phyloP scores from a whole-genome alignment of 2,797 vertebrate genomes.

The Hypotaenidia okinawae region DNA sequence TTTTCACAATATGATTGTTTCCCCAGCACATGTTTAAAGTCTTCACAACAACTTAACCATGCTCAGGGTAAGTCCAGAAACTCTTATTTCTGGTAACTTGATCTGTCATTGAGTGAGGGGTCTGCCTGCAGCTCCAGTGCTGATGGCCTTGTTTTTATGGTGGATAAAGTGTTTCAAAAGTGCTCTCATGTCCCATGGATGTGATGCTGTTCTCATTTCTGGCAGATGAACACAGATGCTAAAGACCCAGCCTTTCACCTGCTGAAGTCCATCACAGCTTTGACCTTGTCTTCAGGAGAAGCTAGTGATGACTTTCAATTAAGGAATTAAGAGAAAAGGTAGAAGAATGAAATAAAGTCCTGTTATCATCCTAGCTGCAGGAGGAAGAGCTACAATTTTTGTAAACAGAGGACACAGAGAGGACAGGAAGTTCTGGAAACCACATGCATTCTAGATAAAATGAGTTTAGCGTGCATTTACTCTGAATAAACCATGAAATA shows the following conservation, averaged over 20 bases:
- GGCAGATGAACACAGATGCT: rapidly evolving
- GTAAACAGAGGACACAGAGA: background rate
- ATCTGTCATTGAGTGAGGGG: background rate
- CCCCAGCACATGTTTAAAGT: background rate
- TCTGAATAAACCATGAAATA: constrained; percentile 28
- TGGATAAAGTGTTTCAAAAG: constrained; percentile 36
- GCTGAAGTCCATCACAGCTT: constrained; percentile 7
- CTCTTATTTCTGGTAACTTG: background rate
- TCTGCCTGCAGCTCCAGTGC: constrained; percentile 41
- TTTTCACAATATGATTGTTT: background rate
- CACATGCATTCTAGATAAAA: background rate
- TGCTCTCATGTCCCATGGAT: background rate
- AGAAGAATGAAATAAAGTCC: background rate
- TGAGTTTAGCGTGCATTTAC: background rate
- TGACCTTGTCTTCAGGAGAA: background rate
- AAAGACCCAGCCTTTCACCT: constrained; percentile 23
- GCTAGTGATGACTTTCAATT: background rate
- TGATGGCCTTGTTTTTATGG: background rate
- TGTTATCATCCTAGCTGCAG: background rate
- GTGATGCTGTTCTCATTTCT: constrained; percentile 6
- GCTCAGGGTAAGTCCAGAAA: background rate
- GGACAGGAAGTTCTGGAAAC: constrained; percentile 21
- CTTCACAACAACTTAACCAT: background rate
- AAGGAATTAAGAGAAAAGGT: background rate
- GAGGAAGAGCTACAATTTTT: background rate